Percentiles rank a stretch among this genome's conserved stretches.
These are phyloP conservation scores for Nematolebias whitei DNA, from an alignment of 2,113 vertebrate species.

Conservation along the genomic window DNA sequence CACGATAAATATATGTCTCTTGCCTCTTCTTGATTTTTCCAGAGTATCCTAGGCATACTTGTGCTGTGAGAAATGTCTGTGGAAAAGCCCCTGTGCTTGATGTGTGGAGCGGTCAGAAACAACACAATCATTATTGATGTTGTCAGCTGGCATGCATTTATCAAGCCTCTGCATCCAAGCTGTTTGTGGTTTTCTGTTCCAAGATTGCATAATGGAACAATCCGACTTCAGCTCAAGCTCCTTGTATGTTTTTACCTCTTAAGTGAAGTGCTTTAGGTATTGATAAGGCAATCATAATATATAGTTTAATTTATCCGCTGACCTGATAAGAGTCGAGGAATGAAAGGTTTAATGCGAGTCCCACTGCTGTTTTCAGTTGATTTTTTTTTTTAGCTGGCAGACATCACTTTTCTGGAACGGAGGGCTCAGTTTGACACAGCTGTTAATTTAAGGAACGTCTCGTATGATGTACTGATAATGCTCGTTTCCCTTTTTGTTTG, in stretches of 20 bases:
- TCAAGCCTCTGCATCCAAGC: conserved; percentile 27
- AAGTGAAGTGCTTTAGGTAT: conserved; percentile 6
- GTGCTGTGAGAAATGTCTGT: conserved; percentile 31
- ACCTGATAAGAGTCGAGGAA: conserved; percentile 36
- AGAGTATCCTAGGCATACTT: conserved; percentile 40
- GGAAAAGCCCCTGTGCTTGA: conserved; percentile 37
- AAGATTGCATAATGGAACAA: conserved; percentile 46
- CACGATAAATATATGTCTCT: conserved; percentile 31
- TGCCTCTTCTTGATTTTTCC: conserved; percentile 26
- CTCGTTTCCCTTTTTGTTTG: conserved; percentile 47
- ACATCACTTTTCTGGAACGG: conserved; percentile 57
- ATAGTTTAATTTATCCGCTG: conserved; percentile 5
- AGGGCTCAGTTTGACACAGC: conserved; percentile 17
- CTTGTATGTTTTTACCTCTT: conserved; percentile 20
- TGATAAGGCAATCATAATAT: conserved; percentile 2
- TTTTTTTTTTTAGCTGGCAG: conserved; percentile 57
- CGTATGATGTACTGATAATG: conserved; percentile 32
- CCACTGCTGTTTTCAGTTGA: conserved; percentile 48
- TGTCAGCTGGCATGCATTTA: conserved; percentile 55
- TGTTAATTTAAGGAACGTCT: too few relatives aligned
- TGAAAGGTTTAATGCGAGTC: conserved; percentile 62
- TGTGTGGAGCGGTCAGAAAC: conserved; percentile 25
- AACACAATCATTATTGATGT: conserved; percentile 43
- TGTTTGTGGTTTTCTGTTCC: conserved; percentile 52
- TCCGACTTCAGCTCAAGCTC: conserved; percentile 41